These are phyloP conservation scores for Linurgus olivaceus DNA, from an alignment of 2,797 vertebrate genomes.

Conservation along the genomic window DNA sequence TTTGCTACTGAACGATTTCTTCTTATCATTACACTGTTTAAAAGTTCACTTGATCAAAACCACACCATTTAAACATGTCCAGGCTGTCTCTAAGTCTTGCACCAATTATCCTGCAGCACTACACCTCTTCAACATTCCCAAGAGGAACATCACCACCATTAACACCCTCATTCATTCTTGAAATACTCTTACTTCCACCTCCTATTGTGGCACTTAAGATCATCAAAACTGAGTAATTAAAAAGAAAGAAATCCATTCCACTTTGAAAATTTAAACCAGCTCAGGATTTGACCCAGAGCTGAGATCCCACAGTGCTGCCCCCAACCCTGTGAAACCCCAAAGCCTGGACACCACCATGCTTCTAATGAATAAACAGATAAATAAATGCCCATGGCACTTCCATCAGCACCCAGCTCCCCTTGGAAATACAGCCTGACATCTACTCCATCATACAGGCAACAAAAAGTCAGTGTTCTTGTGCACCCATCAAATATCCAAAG, in stretches of 20 bases:
- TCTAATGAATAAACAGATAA: neutral
- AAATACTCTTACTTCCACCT: neutral
- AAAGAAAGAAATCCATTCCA: neutral
- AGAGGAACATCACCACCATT: neutral
- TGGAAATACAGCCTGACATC: neutral
- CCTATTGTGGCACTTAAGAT: neutral
- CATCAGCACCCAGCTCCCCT: neutral
- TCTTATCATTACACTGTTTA: neutral
- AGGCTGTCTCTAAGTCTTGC: neutral
- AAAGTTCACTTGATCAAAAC: constrained; percentile 7
- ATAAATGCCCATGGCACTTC: neutral
- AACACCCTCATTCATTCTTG: neutral
- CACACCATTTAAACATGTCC: neutral
- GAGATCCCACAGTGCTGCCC: neutral
- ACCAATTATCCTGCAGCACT: neutral
- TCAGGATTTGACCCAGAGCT: neutral
- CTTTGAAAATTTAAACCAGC: neutral
- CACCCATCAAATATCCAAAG: neutral
- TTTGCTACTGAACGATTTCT: neutral
- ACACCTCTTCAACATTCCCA: neutral
- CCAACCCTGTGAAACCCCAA: rapidly evolving
- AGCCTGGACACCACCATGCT: neutral
- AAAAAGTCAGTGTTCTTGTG: neutral
- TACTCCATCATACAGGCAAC: rapidly evolving
- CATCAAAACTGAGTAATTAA: neutral